Base-by-base conservation (phyloP, 2,888 invertebrate species). In the Chelonus formosanus region DNA sequence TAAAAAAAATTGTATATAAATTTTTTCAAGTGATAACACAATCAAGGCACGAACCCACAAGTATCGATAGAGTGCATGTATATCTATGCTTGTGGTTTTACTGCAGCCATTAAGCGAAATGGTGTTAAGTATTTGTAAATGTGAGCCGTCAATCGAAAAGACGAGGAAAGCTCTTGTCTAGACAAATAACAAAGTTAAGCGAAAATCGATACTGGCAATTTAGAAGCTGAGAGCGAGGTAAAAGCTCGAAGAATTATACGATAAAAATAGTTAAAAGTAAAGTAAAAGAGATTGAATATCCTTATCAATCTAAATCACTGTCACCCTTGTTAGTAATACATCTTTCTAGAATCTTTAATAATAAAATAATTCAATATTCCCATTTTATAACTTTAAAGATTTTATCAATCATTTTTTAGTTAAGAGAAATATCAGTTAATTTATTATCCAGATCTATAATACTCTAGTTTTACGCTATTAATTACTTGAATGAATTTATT, bases 181-280 rank as follows among this genome's bases (percentile, higher is more conserved):
- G 44, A 32, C 52, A 44, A 61, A 53, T 61, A 32, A 40, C 54
- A 48, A 55, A 56, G 52, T 56, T 36, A 47, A 48, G 34, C 34
- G 52, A 56, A 60, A 56, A 56, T 60, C 50, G 35, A 55, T 56
- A 44, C 47, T 54, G 45, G 53, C 55, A 54, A 54, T 45, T 54
- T 62, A 45, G 54, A 45, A 55, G 43, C 54, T 35, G n/a, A 71
- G 69, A 75, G 45, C 54, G 64, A 36, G 57, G 53, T 40, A 8
- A 56, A 8, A 35, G 10, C 50, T 20, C 3, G 34, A 20, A 10
- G 34, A 66, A 67, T 52, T 63, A 36, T n/a, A 4, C 55, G 54
- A 55, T 68, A 48, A 68, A 69, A 61, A 68, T 65, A 65, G 61
- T 69, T 48, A 59, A 43, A 3, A 48, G n/a, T 50, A 36, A 32